Percentiles rank a stretch among this genome's conserved stretches.
phyloP scores from a whole-genome alignment of 2,888 invertebrate genomes.

The Sphaerophoria taeniata region DNA sequence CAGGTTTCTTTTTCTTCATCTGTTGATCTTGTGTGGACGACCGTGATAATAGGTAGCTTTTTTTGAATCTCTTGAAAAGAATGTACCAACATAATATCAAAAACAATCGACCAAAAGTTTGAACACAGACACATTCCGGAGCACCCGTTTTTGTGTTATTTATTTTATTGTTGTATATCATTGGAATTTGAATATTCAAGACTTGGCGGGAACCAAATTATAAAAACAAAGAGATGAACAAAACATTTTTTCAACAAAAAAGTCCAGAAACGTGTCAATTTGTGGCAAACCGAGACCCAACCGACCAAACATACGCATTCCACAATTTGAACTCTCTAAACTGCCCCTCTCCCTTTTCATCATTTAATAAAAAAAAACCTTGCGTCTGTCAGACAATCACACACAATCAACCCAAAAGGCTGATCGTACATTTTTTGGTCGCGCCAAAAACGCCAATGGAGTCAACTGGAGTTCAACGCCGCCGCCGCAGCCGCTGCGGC shows the following conservation, averaged over 20 bases:
- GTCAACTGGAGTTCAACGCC: conserved; percentile 71
- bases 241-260: conserved; percentile 67
- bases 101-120: conserved; percentile 32
- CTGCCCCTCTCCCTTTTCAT: neutral
- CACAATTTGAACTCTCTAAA: neutral
- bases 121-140: conserved; percentile 21
- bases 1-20: conserved; percentile 22
- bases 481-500: neutral
- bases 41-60: conserved; percentile 61
- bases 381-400: neutral
- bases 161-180: conserved; percentile 44
- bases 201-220: neutral
- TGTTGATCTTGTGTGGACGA: conserved; percentile 13
- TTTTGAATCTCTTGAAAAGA: no score
- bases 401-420: conserved; percentile 31
- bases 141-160: conserved; percentile 44
- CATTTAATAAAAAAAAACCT: conserved; percentile 10
- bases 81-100: neutral
- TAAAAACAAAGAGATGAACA: conserved; percentile 19
- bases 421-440: conserved; percentile 9
- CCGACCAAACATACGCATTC: conserved; percentile 64
- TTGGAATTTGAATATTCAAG: conserved; percentile 70
- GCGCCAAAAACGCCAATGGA: conserved; percentile 44
- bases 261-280: conserved; percentile 72
- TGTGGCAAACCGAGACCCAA: conserved; percentile 55